Evolutionary conservation across 2,113 vertebrate genomes (phyloP).

Genomic region (Hemichromis elongatus): DNA sequence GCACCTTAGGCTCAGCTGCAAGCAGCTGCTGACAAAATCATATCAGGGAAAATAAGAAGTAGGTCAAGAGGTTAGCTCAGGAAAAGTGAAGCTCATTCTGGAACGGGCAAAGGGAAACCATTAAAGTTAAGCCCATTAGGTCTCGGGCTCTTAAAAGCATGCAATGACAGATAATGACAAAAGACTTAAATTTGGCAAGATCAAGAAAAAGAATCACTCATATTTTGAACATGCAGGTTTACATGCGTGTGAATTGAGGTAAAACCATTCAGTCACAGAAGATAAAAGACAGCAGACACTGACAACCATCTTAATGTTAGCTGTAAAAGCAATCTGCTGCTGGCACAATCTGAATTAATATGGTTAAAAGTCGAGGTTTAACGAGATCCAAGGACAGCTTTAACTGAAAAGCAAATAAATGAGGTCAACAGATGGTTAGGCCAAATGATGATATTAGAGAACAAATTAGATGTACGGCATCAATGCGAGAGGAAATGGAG

Average conservation of each 20-base stretch:
- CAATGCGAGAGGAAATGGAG: neutral
- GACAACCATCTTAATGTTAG: neutral
- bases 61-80: constrained; percentile 56
- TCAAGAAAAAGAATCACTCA: neutral
- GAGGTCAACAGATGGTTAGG: neutral
- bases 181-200: neutral
- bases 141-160: neutral
- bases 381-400: neutral
- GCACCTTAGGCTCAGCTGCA: neutral
- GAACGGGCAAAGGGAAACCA: neutral
- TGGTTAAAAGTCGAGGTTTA: neutral
- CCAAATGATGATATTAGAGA: neutral
- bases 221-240: neutral
- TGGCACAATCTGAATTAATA: neutral
- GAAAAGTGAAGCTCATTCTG: neutral
- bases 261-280: neutral
- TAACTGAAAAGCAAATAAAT: neutral
- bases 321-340: neutral
- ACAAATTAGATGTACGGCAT: neutral
- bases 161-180: neutral
- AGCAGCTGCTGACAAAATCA: constrained; percentile 13
- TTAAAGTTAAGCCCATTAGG: neutral
- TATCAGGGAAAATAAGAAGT: constrained; percentile 32
- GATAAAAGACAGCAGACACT: neutral
- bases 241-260: neutral